Evolutionary conservation across 2,797 vertebrate genomes (phyloP).

Genomic region (Tangara arthus): DNA sequence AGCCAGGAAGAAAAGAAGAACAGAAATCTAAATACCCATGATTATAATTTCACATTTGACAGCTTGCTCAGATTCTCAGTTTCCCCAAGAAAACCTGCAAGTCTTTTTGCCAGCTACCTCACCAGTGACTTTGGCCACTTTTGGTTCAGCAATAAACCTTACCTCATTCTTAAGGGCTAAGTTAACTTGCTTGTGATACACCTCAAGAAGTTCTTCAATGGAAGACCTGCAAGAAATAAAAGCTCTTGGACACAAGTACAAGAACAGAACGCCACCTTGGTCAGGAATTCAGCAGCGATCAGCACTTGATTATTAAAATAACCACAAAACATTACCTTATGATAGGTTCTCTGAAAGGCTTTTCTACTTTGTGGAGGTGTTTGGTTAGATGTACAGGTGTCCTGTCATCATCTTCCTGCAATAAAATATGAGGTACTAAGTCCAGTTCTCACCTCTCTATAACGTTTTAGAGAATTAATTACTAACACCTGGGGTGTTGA

Average conservation of each 20-base stretch:
- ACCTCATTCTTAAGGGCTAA: slow-evolving; percentile 89
- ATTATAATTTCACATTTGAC: neutral
- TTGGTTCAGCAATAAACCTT: slow-evolving; percentile 18
- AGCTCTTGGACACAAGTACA: neutral
- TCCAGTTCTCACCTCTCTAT: neutral
- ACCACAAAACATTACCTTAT: slow-evolving; percentile 80
- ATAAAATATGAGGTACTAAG: neutral
- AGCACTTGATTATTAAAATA: neutral
- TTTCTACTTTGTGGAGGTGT: slow-evolving; percentile 85
- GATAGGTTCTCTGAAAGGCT: slow-evolving; percentile 89
- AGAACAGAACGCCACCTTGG: neutral
- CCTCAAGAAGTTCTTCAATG: slow-evolving; percentile 86
- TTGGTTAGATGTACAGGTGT: slow-evolving; percentile 84
- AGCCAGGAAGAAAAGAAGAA: neutral
- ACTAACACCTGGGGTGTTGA: neutral
- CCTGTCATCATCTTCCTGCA: slow-evolving; percentile 87
- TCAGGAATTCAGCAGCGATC: neutral
- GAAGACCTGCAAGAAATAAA: slow-evolving; percentile 80
- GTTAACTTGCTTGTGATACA: slow-evolving; percentile 87
- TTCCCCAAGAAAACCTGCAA: neutral
- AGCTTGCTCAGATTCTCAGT: neutral
- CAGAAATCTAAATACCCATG: neutral
- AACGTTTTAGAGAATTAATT: neutral
- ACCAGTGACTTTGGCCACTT: neutral
- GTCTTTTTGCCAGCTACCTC: neutral